A percentile compares a stretch with the other conserved stretches of the same genome.
Conservation (phyloP, 2,888 invertebrate genomes). For the Cotesia congregata region DNA sequence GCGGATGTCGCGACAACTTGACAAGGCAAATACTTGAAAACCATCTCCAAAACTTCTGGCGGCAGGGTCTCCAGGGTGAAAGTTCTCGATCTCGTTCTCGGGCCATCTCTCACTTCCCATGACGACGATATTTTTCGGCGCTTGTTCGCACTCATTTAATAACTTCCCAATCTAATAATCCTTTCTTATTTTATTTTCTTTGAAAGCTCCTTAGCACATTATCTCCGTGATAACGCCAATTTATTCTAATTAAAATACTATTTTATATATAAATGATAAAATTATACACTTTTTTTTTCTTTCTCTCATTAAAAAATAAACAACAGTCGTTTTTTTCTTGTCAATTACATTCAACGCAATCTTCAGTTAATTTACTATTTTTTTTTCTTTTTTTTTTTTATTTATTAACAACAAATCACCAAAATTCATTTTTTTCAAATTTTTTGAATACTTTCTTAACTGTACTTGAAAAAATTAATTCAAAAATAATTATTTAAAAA, state of each 20-base stretch:
- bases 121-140: conserved; percentile 37
- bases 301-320: background rate
- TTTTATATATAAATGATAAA: conserved; percentile 5
- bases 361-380: background rate
- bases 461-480: no score
- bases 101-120: conserved; percentile 32
- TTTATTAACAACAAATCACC: no score
- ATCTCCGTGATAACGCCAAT: background rate
- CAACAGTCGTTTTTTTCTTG: conserved; percentile 3
- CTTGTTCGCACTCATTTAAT: conserved; percentile 45
- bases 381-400: background rate
- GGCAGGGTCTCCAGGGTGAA: conserved; percentile 61
- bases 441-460: no score
- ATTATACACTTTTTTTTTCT: background rate
- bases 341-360: background rate
- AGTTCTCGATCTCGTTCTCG: conserved; percentile 19
- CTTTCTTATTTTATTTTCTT: background rate
- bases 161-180: background rate
- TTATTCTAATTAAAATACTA: background rate
- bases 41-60: conserved; percentile 64
- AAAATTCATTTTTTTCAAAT: no score
- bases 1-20: conserved; percentile 59
- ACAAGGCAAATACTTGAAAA: conserved; percentile 59
- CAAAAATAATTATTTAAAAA: no score
- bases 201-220: background rate